Conservation (phyloP, 2,113 vertebrate genomes). For the Piaya cayana region DNA sequence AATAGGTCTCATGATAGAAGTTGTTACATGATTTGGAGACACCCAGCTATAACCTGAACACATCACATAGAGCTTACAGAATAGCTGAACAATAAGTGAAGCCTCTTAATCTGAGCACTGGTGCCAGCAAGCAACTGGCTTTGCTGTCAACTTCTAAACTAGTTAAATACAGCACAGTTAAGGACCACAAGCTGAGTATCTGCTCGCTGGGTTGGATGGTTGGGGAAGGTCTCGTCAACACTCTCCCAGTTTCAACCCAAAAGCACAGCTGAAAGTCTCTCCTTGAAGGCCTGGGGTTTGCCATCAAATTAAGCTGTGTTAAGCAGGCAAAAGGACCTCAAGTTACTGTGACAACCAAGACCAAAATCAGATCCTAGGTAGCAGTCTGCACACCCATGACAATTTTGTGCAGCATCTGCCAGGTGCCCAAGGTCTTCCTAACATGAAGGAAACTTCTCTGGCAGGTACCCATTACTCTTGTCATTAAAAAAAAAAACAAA, state of each 20-base stretch:
- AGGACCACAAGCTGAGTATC: background rate
- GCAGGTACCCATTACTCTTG: background rate
- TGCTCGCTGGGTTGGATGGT: background rate
- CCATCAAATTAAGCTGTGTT: background rate
- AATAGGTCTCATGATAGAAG: background rate
- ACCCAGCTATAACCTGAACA: background rate
- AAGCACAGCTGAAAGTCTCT: background rate
- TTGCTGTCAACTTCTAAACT: background rate
- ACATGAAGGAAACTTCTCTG: background rate
- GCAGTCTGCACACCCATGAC: background rate
- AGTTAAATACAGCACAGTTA: background rate
- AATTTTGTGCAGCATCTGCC: background rate
- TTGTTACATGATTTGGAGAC: background rate
- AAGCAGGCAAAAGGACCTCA: background rate
- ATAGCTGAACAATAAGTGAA: background rate
- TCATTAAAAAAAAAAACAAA: background rate
- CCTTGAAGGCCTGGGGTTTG: background rate
- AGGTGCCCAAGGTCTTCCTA: background rate
- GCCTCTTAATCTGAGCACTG: background rate
- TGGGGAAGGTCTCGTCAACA: background rate
- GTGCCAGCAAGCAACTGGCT: background rate
- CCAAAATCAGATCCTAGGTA: background rate
- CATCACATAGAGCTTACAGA: background rate
- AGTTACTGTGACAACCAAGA: background rate
- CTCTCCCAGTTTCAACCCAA: background rate